A percentile compares a stretch with the other conserved stretches of the same genome.
These are phyloP conservation scores for Premnoplex brunnescens DNA, from an alignment of 2,797 vertebrate genomes.

Conservation along the genomic window DNA sequence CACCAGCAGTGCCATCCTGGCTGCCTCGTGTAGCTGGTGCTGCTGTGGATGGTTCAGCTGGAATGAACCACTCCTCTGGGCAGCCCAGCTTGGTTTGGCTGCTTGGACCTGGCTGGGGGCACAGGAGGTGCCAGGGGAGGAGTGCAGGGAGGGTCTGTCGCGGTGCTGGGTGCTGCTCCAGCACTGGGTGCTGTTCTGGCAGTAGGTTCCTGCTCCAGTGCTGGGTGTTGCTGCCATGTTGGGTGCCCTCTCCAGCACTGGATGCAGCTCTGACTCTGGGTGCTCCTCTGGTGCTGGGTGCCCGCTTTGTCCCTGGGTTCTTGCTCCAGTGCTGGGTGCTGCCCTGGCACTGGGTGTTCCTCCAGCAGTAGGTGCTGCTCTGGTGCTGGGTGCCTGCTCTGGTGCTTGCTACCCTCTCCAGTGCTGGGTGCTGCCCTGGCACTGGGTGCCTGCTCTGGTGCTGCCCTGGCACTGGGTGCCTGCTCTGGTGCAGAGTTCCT, in stretches of 20 bases:
- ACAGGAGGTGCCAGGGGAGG: neutral
- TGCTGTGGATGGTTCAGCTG: neutral
- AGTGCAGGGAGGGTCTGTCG: neutral
- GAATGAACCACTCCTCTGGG: rapidly evolving
- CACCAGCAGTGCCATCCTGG: rapidly evolving
- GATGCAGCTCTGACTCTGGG: neutral
- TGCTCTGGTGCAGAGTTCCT: too few species aligned
- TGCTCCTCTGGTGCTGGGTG: neutral
- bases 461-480: too few species aligned
- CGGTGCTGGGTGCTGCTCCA: neutral
- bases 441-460: too few species aligned
- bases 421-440: too few species aligned
- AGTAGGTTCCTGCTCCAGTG: too few species aligned
- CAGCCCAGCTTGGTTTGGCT: neutral
- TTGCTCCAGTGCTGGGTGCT: neutral
- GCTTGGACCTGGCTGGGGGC: rapidly evolving
- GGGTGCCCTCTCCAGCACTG: neutral
- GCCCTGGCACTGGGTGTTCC: neutral
- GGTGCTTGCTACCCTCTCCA: neutral
- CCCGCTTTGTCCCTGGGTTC: neutral
- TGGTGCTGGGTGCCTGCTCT: neutral
- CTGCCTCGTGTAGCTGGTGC: rapidly evolving
- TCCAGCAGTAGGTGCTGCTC: neutral
- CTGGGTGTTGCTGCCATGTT: neutral
- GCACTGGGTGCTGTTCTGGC: neutral